Conservation (phyloP, 2,113 vertebrate species). For the Serilophus lunatus region DNA sequence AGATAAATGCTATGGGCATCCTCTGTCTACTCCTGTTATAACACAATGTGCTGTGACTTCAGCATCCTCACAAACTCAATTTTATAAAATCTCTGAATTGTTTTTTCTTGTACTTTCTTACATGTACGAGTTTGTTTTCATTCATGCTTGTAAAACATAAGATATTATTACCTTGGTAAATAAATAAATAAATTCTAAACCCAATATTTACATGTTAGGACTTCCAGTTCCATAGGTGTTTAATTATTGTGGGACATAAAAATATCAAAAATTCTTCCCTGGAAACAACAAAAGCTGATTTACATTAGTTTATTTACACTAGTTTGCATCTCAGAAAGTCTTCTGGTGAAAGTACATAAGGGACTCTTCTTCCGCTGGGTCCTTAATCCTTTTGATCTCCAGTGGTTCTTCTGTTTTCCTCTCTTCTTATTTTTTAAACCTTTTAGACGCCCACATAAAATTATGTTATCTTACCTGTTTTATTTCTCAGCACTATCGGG, state of each 20-base stretch:
- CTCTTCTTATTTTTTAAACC: neutral
- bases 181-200: neutral
- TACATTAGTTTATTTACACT: neutral
- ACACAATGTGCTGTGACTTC: neutral
- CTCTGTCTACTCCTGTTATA: neutral
- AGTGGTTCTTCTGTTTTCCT: neutral
- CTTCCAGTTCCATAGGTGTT: neutral
- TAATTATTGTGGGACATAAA: neutral
- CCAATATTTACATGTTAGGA: neutral
- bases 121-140: neutral
- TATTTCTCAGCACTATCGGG: neutral
- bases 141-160: neutral
- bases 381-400: neutral
- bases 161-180: neutral
- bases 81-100: neutral
- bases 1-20: neutral
- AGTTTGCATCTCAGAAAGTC: neutral
- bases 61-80: neutral
- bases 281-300: neutral
- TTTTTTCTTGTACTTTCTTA: neutral
- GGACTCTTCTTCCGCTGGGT: neutral
- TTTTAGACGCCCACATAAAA: neutral
- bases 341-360: neutral
- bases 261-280: neutral
- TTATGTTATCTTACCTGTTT: neutral